Conservation (phyloP, 2,797 vertebrate species). For the Chiropotes sagulatus region DNA sequence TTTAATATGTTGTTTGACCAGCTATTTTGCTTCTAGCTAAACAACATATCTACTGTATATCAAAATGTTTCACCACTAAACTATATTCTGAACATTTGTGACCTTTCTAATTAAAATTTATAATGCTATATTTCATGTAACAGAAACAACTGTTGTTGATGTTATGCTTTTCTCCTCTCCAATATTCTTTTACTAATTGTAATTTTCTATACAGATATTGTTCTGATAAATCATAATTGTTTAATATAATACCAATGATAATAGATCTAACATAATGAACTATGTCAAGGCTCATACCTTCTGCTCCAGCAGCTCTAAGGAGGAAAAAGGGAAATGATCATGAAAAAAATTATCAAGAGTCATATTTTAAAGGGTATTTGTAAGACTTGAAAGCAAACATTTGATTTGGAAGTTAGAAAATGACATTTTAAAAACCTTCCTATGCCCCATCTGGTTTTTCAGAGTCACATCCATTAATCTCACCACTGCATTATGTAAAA, state of each 20-base stretch:
- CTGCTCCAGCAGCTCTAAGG: not conserved
- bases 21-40: not conserved
- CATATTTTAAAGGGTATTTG: not conserved
- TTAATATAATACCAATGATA: not conserved
- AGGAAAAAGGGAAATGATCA: not conserved
- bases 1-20: not conserved
- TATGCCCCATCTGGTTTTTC: not conserved
- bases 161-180: not conserved
- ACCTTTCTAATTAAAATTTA: constrained; percentile 35
- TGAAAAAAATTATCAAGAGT: not conserved
- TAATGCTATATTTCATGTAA: not conserved
- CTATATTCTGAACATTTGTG: not conserved
- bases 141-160: not conserved
- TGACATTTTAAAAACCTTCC: not conserved
- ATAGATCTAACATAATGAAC: not conserved
- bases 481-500: not conserved
- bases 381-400: not conserved
- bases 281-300: not conserved
- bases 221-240: not conserved
- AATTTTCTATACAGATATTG: not conserved
- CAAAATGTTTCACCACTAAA: not conserved
- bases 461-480: not conserved
- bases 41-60: not conserved
- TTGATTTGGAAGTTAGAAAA: not conserved
- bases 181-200: not conserved